Percentiles rank a stretch among this genome's conserved stretches.
Evolutionary conservation across 2,888 invertebrate species (phyloP).

Genomic region (Drosophila fungiperda): DNA sequence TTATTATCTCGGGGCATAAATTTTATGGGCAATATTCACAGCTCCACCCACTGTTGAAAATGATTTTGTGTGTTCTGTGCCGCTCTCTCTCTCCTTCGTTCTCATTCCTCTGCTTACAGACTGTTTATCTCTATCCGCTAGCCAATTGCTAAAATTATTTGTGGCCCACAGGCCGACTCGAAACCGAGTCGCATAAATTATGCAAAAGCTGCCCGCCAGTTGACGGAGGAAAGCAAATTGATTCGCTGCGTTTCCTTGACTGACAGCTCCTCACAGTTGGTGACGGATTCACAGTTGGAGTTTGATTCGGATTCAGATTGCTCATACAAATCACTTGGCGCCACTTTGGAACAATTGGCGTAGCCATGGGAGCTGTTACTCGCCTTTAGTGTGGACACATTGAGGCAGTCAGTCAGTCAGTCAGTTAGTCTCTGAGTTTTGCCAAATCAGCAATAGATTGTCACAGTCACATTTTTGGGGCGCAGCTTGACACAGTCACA

Average conservation of each 20-base stretch:
- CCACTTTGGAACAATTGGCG: constrained; percentile 51
- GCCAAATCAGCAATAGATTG: constrained; percentile 68
- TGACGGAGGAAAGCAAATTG: constrained; percentile 44
- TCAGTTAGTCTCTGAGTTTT: constrained; percentile 19
- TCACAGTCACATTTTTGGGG: constrained; percentile 43
- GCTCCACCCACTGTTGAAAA: constrained; percentile 83
- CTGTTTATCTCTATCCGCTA: constrained; percentile 21
- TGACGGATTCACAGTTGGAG: constrained; percentile 42
- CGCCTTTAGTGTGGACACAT: constrained; percentile 16
- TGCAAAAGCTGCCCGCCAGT: constrained; percentile 37
- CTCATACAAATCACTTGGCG: constrained; percentile 35
- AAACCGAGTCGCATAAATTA: constrained; percentile 51
- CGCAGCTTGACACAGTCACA: constrained; percentile 38
- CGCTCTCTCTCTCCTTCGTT: constrained; percentile 4
- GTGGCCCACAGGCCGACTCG: constrained; percentile 57
- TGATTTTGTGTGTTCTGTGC: constrained; percentile 58
- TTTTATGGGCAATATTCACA: constrained; percentile 82
- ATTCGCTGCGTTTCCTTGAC: constrained; percentile 45
- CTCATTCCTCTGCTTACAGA: not conserved
- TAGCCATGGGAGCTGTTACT: constrained; percentile 37
- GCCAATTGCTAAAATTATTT: constrained; percentile 74
- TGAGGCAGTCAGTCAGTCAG: not conserved
- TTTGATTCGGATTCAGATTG: not conserved
- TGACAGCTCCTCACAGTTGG: constrained; percentile 47
- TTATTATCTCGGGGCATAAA: constrained; percentile 80